Evolutionary conservation across 2,888 invertebrate genomes (phyloP), one percentile per base, ranked within the genome.

Genomic region (Lasioglossum pauxillum): DNA sequence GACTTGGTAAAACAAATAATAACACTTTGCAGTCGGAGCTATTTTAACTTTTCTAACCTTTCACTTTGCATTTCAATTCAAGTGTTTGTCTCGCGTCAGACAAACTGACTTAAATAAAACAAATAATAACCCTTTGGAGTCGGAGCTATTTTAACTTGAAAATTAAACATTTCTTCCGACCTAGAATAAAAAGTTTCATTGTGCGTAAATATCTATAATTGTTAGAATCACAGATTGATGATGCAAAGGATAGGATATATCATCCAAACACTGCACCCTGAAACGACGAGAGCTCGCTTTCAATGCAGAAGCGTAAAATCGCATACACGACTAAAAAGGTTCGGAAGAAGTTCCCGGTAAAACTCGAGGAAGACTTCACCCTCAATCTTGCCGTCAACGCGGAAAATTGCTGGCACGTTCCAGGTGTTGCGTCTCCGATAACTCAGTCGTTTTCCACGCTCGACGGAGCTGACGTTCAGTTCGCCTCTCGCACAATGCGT

Each of bases 381-480:
- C 71, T 71, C 38, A n/a, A 71, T 41, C 38, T 71, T 12, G 38
- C 69, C 16, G 64, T 16, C 5, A 7, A 73, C 46, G 46, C 72
- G 41, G 49, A 60, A 72, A 31, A 64, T 41, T 23, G n/a, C 23
- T 14, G 35, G 46, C 76, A 67, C 41, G 46, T 23, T 46, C 57
- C 80, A n/a, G 71, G 64, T 67, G 80, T 53, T 75, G 71, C 64
- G 60, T 53, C 49, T 12, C 12, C 44, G 79, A 88, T 83, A 87
- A 88, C 69, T 82, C 31, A 57, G 53, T 31, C 72, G 71, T 80
- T 90, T 79, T 82, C 53, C 77, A 57, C 76, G 67, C 72, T 73
- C 75, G 81, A 82, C 73, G 14, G 80, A 79, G 41, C 76, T 84
- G 86, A 86, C 86, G 82, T 86, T 81, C 76, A 81, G 78, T 75